Evolutionary conservation across 2,888 invertebrate genomes (phyloP).

Genomic region (Furcula furcula): DNA sequence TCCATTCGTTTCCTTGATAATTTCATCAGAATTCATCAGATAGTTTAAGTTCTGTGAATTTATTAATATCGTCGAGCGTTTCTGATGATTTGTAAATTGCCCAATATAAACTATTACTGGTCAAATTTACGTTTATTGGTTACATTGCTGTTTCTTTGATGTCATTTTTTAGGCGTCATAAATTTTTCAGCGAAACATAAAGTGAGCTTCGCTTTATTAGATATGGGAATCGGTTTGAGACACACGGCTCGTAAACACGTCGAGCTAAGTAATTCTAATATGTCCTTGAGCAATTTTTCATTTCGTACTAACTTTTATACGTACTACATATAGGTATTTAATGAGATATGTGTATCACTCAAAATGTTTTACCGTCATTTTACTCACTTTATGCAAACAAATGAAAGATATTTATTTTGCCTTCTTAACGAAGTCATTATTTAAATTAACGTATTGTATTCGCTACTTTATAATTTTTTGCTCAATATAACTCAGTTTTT

Average conservation of each 20-base stretch:
- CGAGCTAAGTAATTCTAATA: too few relatives aligned
- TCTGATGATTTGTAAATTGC: slow-evolving; percentile 33
- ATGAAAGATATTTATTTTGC: too few relatives aligned
- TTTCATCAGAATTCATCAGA: slow-evolving; percentile 33
- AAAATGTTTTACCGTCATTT: too few relatives aligned
- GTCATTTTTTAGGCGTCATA: slow-evolving; percentile 67
- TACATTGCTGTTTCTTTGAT: slow-evolving; percentile 63
- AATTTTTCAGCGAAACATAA: slow-evolving; percentile 64
- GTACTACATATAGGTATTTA: too few relatives aligned
- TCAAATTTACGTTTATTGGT: slow-evolving; percentile 42
- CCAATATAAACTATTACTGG: slow-evolving; percentile 26
- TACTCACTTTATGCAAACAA: too few relatives aligned
- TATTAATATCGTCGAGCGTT: slow-evolving; percentile 22
- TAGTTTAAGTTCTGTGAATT: slow-evolving; percentile 25
- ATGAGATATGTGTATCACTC: too few relatives aligned
- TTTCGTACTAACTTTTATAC: too few relatives aligned
- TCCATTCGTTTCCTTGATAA: slow-evolving; percentile 30
- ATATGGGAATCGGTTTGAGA: slow-evolving; percentile 51
- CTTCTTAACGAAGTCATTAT: too few relatives aligned
- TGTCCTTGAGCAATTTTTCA: too few relatives aligned
- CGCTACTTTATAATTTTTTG: too few relatives aligned
- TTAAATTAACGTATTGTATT: too few relatives aligned
- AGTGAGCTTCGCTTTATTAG: slow-evolving; percentile 60
- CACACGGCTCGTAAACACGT: slow-evolving; percentile 28
- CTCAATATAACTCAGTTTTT: too few relatives aligned